phyloP scores from a whole-genome alignment of 2,113 vertebrate species.

The Dolichallabes microphthalmus region DNA sequence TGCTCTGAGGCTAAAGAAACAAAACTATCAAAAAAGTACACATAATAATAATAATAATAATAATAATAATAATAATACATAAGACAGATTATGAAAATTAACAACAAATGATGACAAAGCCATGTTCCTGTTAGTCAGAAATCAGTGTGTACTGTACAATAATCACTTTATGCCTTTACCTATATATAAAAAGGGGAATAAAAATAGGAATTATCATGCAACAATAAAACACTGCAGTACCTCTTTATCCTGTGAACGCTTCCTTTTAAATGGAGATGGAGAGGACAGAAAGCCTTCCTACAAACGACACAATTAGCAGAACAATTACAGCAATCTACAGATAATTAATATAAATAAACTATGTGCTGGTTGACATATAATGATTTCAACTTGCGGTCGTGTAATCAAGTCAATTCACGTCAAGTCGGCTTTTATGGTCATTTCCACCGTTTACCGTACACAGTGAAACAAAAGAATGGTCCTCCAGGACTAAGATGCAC shows the following conservation, averaged over 20 bases:
- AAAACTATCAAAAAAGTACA: not conserved
- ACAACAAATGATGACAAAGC: not conserved
- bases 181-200: not conserved
- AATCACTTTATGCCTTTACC: not conserved
- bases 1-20: not conserved
- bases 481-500: too few species aligned
- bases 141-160: not conserved
- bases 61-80: too few species aligned
- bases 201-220: not conserved
- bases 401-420: too few species aligned
- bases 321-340: not conserved
- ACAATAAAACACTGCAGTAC: not conserved
- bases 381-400: not conserved
- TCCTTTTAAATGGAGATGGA: not conserved
- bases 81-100: not conserved
- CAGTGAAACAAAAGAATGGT: too few species aligned
- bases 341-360: not conserved
- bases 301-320: not conserved
- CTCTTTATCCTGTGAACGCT: not conserved
- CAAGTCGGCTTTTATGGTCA: too few species aligned
- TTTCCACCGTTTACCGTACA: too few species aligned
- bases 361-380: not conserved
- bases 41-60: too few species aligned
- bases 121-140: not conserved
- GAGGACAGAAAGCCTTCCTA: constrained; percentile 25